Conservation (phyloP, 1,140 invertebrate species). For the Thaumatotibia leucotreta region DNA sequence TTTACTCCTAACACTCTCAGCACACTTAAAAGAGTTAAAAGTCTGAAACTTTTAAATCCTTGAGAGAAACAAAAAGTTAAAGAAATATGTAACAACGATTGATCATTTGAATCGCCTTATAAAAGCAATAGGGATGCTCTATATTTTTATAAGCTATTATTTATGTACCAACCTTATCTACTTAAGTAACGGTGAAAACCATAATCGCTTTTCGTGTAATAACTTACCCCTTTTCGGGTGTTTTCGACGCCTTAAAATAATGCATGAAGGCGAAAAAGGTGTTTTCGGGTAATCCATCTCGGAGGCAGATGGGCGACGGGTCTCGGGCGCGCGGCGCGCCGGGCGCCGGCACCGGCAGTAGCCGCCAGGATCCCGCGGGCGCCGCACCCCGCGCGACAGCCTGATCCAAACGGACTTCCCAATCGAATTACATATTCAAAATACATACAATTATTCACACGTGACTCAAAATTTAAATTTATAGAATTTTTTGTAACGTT, state of each 20-base stretch:
- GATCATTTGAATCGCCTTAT: neutral
- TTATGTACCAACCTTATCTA: neutral
- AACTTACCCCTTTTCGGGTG: neutral
- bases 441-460: neutral
- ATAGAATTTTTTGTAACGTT: slow-evolving; percentile 12
- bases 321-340: neutral
- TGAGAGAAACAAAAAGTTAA: neutral
- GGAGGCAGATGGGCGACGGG: slow-evolving; percentile 1
- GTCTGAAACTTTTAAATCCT: neutral
- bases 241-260: slow-evolving; percentile 4
- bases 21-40: neutral
- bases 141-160: too few species aligned
- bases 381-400: neutral
- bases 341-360: slow-evolving; percentile 1
- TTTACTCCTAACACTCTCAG: neutral
- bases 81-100: neutral
- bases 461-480: neutral
- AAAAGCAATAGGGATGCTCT: too few species aligned
- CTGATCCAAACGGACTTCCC: neutral
- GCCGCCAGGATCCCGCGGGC: neutral
- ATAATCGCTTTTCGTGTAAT: neutral
- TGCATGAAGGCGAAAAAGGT: neutral
- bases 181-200: neutral
- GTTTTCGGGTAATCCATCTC: slow-evolving; percentile 11
- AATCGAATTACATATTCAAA: neutral